Evolutionary conservation across 2,797 vertebrate species (phyloP).

Genomic region (Sebastes aleutianus): DNA sequence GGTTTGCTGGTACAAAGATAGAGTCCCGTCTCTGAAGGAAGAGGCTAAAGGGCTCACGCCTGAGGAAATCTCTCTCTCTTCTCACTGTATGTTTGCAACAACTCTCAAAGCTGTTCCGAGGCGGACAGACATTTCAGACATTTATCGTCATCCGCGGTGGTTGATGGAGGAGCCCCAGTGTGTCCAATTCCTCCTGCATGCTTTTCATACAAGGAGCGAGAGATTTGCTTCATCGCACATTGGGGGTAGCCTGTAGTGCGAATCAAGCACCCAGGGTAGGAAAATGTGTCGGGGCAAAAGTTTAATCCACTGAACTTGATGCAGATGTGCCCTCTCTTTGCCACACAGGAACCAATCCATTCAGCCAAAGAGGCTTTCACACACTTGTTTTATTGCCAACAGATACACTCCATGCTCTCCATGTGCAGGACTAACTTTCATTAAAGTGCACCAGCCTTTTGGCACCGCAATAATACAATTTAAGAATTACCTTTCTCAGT

Average conservation of each 20-base stretch:
- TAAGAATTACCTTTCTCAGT: too few relatives aligned
- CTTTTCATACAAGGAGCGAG: background rate
- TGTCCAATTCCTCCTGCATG: slow-evolving; percentile 1
- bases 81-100: background rate
- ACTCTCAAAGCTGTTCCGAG: slow-evolving; percentile 11
- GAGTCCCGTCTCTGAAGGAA: slow-evolving; percentile 31
- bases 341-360: background rate
- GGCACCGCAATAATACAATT: too few relatives aligned
- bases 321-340: background rate
- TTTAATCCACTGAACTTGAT: slow-evolving; percentile 6
- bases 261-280: background rate
- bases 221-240: background rate
- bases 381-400: background rate
- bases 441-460: background rate
- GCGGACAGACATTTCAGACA: background rate
- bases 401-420: background rate
- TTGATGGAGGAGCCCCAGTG: background rate
- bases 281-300: background rate
- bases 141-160: background rate
- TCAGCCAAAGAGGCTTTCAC: background rate
- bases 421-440: too few relatives aligned
- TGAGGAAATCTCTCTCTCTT: slow-evolving; percentile 4
- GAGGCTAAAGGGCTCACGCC: slow-evolving; percentile 35
- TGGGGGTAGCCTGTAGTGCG: background rate
- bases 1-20: slow-evolving; percentile 32